Evolutionary conservation across 2,113 vertebrate species (phyloP), one percentile per base, ranked within the genome.

Genomic region (Hemiscyllium ocellatum): DNA sequence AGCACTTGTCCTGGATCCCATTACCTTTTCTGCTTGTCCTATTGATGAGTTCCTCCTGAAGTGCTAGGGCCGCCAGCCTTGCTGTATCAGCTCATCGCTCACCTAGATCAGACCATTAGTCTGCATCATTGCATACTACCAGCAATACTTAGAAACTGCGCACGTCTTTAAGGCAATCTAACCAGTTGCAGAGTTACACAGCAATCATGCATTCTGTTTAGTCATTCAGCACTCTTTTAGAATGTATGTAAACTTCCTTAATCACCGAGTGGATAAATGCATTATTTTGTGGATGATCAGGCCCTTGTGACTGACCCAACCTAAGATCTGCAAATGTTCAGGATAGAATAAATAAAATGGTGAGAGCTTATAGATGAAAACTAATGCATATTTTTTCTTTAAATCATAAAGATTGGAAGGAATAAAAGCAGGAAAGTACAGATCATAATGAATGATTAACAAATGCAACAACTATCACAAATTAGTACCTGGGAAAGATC

Each of bases 21-120:
- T 96, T 95, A 96, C 78, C 68, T 95, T 70, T 86, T 96, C 93
- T 56, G 65, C 76, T 95, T 76, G 76, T 94, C 68, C 93, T 96
- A 95, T 95, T 91, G 83, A 96, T 87, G 95, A 69, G 91, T 37
- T 96, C 61, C 72, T 70, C 50, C 95, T 47, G 89, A 69, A 94
- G 96, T 94, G 93, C 52, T 69, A 76, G 29, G 26, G 72, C 52
- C 72, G 42, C 87, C 87, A 42, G 70, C 95, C 42, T 95, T 95
- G 65, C 96, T 65, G 96, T 83, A 72, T 96, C 96, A 37, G 29
- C 66, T 91, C 65, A 86, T 78, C 66, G 42, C 52, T 95, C 85
- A 94, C 50, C 42, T 72, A 87, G 33, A 87, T 29, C 65, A 66
- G 33, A 26, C 29, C 95, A 96, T 96, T 95, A 83, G 87, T 52